Percentiles rank a stretch among this genome's conserved stretches.
phyloP scores from a whole-genome alignment of 1,140 invertebrate species.

The Centruroides vittatus region DNA sequence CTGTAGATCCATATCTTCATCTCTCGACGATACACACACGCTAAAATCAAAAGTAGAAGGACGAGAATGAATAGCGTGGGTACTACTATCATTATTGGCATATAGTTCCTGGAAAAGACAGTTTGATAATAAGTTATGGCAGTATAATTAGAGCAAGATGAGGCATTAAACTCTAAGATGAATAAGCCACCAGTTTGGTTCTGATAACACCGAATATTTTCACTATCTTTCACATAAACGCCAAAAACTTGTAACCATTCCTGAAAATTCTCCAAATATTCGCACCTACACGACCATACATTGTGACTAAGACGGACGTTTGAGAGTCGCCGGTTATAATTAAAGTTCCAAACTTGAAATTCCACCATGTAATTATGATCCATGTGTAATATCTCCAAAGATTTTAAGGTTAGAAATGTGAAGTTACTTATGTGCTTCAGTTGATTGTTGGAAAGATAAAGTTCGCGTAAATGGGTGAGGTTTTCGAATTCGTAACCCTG shows the following conservation, averaged over 20 bases:
- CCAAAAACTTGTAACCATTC: slow-evolving; percentile 45
- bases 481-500: slow-evolving; percentile 83
- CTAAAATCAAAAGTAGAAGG: slow-evolving; percentile 42
- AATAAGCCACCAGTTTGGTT: slow-evolving; percentile 47
- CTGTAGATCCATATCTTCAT: slow-evolving; percentile 30
- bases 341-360: slow-evolving; percentile 73
- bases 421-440: slow-evolving; percentile 62
- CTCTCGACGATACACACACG: slow-evolving; percentile 57
- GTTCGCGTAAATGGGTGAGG: slow-evolving; percentile 58
- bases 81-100: slow-evolving; percentile 38
- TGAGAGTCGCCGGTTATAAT: slow-evolving; percentile 48
- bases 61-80: slow-evolving; percentile 17
- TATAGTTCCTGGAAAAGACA: slow-evolving; percentile 37
- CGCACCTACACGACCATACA: slow-evolving; percentile 77
- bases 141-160: slow-evolving; percentile 41
- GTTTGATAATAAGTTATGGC: slow-evolving; percentile 13
- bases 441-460: slow-evolving; percentile 75
- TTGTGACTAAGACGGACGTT: slow-evolving; percentile 62
- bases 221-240: slow-evolving; percentile 2
- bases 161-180: slow-evolving; percentile 14
- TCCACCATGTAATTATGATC: slow-evolving; percentile 69
- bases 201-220: slow-evolving; percentile 7
- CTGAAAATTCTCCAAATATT: slow-evolving; percentile 70
- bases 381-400: slow-evolving; percentile 61
- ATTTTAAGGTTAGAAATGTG: slow-evolving; percentile 58